These are phyloP conservation scores for Silurus asotus DNA, from an alignment of 2,113 vertebrate species.

Conservation along the genomic window DNA sequence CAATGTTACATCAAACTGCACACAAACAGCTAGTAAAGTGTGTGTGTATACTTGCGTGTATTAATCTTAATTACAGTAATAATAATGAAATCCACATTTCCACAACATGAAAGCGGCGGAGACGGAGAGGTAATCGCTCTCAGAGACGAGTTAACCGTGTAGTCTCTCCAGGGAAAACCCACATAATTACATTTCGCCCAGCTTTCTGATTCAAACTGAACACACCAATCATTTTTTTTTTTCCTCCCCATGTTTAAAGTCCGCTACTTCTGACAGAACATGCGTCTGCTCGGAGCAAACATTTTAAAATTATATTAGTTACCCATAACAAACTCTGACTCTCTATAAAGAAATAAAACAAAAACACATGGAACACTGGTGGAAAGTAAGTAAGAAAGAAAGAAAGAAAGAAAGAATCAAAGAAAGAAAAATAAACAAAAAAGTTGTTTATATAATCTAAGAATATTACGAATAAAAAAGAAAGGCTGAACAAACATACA, in stretches of 20 bases:
- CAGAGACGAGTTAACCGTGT: constrained; percentile 20
- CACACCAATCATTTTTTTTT: neutral
- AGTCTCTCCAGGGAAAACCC: constrained; percentile 24
- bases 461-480: too few species aligned
- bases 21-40: neutral
- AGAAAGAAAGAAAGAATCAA: neutral
- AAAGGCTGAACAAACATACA: too few species aligned
- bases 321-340: too few species aligned
- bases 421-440: neutral
- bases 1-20: neutral
- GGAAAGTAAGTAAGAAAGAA: too few species aligned
- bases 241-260: neutral
- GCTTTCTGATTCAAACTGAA: constrained; percentile 18
- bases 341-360: too few species aligned
- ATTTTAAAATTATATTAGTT: neutral
- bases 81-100: constrained; percentile 22
- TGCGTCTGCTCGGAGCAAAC: neutral
- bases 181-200: constrained; percentile 34
- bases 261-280: neutral
- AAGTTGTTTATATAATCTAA: too few species aligned
- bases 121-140: constrained; percentile 30
- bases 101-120: constrained; percentile 41
- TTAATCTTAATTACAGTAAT: constrained; percentile 32
- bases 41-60: neutral
- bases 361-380: too few species aligned